A percentile compares a stretch with the other conserved stretches of the same genome.
Evolutionary conservation across 1,140 invertebrate genomes (phyloP).

Genomic region (Aphaenogaster floridana): DNA sequence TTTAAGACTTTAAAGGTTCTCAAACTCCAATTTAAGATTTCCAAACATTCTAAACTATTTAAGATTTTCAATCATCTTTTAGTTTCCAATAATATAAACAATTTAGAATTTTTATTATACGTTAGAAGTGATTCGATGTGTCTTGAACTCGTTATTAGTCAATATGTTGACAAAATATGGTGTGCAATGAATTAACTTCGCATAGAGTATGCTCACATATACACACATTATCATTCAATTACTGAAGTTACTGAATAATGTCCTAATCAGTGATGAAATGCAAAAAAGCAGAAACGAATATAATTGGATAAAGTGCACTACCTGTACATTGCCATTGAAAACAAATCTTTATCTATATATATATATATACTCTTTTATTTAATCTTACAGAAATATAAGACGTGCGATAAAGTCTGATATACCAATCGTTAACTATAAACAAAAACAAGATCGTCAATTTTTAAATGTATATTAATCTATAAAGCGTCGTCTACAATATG

Average conservation of each 20-base stretch:
- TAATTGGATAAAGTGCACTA: neutral
- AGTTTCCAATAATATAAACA: neutral
- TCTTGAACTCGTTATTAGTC: too few species aligned
- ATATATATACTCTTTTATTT: neutral
- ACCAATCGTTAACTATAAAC: neutral
- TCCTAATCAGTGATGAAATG: constrained; percentile 3
- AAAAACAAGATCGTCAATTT: constrained; percentile 8
- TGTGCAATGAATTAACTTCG: neutral
- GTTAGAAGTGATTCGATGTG: neutral
- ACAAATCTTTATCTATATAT: neutral
- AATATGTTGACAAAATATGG: constrained; percentile 39
- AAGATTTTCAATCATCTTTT: neutral
- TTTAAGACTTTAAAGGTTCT: neutral
- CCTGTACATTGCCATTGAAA: neutral
- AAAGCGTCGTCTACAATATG: too few species aligned
- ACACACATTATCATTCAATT: neutral
- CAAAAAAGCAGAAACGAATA: neutral
- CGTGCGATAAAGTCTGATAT: neutral
- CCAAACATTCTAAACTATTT: neutral
- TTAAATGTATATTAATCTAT: constrained; percentile 12
- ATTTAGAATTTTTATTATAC: neutral
- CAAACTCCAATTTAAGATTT: neutral
- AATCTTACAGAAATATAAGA: neutral
- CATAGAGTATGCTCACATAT: neutral
- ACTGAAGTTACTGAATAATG: neutral